A percentile compares a stretch with the other conserved stretches of the same genome.
phyloP scores from a whole-genome alignment of 2,113 vertebrate species.

The Protobothrops flavoviridis region DNA sequence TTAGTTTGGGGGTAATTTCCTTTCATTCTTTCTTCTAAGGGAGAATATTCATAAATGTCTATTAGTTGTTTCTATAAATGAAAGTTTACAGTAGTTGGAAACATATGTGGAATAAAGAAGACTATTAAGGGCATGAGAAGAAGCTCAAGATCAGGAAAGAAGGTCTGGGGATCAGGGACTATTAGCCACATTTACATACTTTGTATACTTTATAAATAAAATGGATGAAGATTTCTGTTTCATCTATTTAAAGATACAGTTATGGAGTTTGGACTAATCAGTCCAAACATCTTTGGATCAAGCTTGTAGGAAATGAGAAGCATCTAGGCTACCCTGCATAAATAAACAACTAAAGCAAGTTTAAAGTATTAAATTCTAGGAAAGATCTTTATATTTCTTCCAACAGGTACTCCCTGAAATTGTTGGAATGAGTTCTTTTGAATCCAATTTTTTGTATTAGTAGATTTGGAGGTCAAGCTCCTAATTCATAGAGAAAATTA shows the following conservation, averaged over 20 bases:
- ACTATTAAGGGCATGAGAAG: background rate
- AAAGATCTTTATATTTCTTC: background rate
- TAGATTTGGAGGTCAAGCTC: background rate
- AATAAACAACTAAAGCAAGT: background rate
- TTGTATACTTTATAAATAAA: background rate
- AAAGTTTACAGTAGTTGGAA: background rate
- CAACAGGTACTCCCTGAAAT: background rate
- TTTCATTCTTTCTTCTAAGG: background rate
- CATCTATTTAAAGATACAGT: background rate
- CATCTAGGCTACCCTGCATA: background rate
- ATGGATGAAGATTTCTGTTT: background rate
- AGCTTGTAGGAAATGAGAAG: background rate
- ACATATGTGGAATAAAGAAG: background rate
- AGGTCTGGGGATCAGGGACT: background rate
- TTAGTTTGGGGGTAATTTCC: background rate
- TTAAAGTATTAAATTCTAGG: background rate
- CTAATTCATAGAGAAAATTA: background rate
- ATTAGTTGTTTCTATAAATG: background rate
- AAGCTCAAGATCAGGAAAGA: background rate
- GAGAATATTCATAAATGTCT: background rate
- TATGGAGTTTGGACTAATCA: background rate
- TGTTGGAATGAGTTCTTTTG: background rate
- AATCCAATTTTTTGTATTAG: background rate
- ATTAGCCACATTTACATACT: background rate
- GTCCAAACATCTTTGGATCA: background rate